Percentiles rank a stretch among this genome's conserved stretches.
Evolutionary conservation across 2,888 invertebrate species (phyloP).

Genomic region (Cinara cedri): DNA sequence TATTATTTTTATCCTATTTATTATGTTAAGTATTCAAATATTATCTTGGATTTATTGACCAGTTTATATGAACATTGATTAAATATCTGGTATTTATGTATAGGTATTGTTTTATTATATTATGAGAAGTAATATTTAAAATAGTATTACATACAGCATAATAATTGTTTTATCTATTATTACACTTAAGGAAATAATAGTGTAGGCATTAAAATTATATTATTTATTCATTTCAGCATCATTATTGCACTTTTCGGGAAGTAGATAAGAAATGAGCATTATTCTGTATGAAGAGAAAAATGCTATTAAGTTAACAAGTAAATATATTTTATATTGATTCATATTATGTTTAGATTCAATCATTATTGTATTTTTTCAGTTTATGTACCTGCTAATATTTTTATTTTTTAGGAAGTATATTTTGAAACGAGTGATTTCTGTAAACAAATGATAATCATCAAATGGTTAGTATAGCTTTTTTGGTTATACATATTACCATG

Average conservation of each 20-base stretch:
- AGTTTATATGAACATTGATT: constrained; percentile 19
- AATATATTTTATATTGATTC: neutral
- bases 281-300: neutral
- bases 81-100: constrained; percentile 17
- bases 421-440: neutral
- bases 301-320: neutral
- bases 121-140: constrained; percentile 8
- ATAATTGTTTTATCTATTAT: neutral
- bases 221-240: constrained; percentile 27
- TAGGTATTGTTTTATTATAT: constrained; percentile 14
- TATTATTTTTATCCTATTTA: constrained; percentile 24
- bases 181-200: neutral
- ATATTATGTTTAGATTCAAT: neutral
- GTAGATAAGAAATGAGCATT: neutral
- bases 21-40: constrained; percentile 4
- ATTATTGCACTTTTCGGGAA: neutral
- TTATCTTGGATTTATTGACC: neutral
- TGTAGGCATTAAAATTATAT: neutral
- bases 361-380: neutral
- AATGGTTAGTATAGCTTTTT: constrained; percentile 22
- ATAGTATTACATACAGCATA: neutral
- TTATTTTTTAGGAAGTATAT: constrained; percentile 24
- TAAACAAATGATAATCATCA: neutral
- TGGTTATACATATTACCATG: neutral
- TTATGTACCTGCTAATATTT: neutral